These are phyloP conservation scores for Trissolcus basalis DNA, from an alignment of 1,140 invertebrate species.

Conservation along the genomic window DNA sequence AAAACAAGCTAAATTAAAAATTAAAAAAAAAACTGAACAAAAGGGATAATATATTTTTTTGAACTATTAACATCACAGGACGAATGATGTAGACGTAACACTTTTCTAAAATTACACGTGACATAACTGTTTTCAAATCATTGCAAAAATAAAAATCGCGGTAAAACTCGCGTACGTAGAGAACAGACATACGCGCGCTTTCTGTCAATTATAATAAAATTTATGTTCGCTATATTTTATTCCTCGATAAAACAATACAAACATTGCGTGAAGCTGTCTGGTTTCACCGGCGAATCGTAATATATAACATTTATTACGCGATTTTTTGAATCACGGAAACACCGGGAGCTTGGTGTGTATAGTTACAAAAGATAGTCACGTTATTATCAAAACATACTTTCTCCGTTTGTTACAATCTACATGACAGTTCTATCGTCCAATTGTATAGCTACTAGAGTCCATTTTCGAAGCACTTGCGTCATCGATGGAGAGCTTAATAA, in stretches of 20 bases:
- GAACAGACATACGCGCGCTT: no score
- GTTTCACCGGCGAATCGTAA: constrained; percentile 13
- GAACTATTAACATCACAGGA: no score
- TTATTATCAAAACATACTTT: constrained; percentile 29
- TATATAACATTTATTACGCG: constrained; percentile 27
- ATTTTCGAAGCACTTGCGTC: no score
- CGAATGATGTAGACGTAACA: no score
- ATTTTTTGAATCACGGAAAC: constrained; percentile 17
- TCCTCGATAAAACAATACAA: constrained; percentile 14
- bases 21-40: no score
- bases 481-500: no score
- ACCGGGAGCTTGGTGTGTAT: constrained; percentile 1
- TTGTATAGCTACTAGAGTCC: no score
- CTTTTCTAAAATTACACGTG: no score
- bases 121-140: background rate
- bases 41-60: no score
- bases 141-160: no score
- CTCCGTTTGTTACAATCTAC: constrained; percentile 18
- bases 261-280: constrained; percentile 20
- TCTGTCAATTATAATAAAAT: constrained; percentile 18
- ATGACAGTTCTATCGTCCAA: constrained; percentile 4
- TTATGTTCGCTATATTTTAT: constrained; percentile 7
- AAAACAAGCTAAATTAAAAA: no score
- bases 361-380: constrained; percentile 17
- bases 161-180: no score